Evolutionary conservation across 2,888 invertebrate genomes (phyloP).

Genomic region (Drosophila sordidula): DNA sequence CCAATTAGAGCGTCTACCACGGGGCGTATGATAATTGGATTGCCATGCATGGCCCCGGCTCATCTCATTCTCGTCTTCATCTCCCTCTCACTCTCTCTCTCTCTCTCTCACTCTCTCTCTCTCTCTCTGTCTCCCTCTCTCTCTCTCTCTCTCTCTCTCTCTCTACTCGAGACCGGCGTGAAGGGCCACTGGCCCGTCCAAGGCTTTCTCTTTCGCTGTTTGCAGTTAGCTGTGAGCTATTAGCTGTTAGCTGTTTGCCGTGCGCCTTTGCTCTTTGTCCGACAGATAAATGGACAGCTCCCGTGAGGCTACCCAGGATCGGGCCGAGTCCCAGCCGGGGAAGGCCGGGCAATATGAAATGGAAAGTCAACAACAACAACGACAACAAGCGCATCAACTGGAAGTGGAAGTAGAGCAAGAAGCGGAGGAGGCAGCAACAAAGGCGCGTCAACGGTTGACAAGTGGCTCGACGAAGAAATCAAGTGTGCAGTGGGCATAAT

Average conservation of each 20-base stretch:
- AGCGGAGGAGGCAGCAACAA: conserved; percentile 51
- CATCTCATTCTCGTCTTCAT: background rate
- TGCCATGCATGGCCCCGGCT: conserved; percentile 62
- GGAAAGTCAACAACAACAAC: conserved; percentile 59
- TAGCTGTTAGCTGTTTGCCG: conserved; percentile 30
- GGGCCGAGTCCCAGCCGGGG: background rate
- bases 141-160: background rate
- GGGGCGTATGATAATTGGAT: conserved; percentile 78
- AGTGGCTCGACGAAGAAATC: conserved; percentile 46
- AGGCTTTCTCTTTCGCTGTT: conserved; percentile 47
- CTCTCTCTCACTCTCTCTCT: too few relatives aligned
- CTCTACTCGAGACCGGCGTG: background rate
- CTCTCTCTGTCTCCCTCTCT: too few relatives aligned
- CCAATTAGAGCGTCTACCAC: conserved; percentile 70
- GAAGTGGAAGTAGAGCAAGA: conserved; percentile 43
- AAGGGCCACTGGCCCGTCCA: conserved; percentile 38
- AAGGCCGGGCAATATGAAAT: conserved; percentile 27
- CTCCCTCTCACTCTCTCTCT: background rate
- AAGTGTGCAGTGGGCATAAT: background rate
- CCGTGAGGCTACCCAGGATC: conserved; percentile 32
- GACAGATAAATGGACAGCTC: conserved; percentile 75
- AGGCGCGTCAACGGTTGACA: conserved; percentile 74
- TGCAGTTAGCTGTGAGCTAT: conserved; percentile 31
- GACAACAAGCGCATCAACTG: conserved; percentile 38
- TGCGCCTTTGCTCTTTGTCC: conserved; percentile 53